Conservation (phyloP, 2,888 invertebrate genomes). For the Epinotia ramella region DNA sequence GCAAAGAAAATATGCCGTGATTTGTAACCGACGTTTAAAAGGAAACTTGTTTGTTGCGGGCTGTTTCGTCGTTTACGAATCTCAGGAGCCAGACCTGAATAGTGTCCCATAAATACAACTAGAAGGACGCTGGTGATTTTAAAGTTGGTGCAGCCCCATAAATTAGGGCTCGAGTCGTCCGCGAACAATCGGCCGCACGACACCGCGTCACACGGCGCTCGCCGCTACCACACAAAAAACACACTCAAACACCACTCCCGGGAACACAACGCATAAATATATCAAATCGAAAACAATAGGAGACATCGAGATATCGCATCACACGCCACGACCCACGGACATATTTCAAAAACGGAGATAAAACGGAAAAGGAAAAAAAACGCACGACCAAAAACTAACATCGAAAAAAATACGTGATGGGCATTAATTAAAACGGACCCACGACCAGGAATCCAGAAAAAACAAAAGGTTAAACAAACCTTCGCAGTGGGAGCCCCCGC, state of each 20-base stretch:
- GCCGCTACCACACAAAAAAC: constrained; percentile 64
- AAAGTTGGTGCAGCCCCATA: constrained; percentile 63
- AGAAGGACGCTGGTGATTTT: constrained; percentile 61
- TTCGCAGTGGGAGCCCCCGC: constrained; percentile 83
- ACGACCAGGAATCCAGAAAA: constrained; percentile 82
- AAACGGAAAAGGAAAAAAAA: constrained; percentile 67
- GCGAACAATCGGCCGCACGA: constrained; percentile 70
- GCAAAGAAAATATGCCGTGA: not conserved
- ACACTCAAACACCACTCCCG: constrained; percentile 69
- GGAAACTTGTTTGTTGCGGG: not conserved
- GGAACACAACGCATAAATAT: constrained; percentile 81
- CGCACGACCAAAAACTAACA: constrained; percentile 71
- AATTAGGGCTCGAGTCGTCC: constrained; percentile 72
- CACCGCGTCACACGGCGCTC: constrained; percentile 70
- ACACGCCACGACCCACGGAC: constrained; percentile 76
- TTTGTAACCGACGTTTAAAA: constrained; percentile 1
- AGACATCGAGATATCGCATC: constrained; percentile 82
- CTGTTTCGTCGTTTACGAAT: constrained; percentile 9
- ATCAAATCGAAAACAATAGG: constrained; percentile 85
- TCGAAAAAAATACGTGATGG: constrained; percentile 84
- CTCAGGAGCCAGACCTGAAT: constrained; percentile 35
- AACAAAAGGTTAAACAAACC: constrained; percentile 83
- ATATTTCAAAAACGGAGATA: constrained; percentile 82
- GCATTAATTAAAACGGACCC: constrained; percentile 86
- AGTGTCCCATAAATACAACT: constrained; percentile 56